Percentiles rank a stretch among this genome's conserved stretches.
Conservation (phyloP, 2,888 invertebrate genomes). For the Adelognathus sp. region DNA sequence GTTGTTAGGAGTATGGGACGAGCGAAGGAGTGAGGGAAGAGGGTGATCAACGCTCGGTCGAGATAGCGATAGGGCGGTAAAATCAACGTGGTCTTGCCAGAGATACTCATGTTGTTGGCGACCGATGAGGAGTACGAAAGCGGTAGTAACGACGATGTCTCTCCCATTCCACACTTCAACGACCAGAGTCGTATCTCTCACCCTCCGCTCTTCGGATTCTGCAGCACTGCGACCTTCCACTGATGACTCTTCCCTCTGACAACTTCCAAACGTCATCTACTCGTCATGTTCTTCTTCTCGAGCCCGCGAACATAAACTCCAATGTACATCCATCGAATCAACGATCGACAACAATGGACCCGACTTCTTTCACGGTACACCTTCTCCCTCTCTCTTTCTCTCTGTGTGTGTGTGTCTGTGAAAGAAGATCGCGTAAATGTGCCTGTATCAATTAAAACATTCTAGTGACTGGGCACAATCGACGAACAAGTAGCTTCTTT, state of each 20-base stretch:
- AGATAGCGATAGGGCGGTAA: background rate
- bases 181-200: background rate
- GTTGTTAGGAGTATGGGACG: background rate
- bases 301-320: background rate
- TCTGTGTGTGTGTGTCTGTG: too few relatives aligned
- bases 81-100: background rate
- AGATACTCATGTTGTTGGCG: slow-evolving; percentile 2
- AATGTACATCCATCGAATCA: background rate
- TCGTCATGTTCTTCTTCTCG: background rate
- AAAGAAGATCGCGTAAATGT: background rate
- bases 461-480: background rate
- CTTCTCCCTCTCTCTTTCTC: too few relatives aligned
- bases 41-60: background rate
- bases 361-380: background rate
- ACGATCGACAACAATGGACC: background rate
- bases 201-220: background rate
- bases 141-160: background rate
- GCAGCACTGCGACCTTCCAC: background rate
- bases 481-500: background rate
- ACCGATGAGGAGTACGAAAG: background rate
- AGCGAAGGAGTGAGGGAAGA: slow-evolving; percentile 3
- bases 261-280: background rate
- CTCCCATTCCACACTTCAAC: background rate
- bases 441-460: background rate
- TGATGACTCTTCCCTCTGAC: background rate